A percentile compares a stretch with the other conserved stretches of the same genome.
Conservation (phyloP, 2,888 invertebrate species). For the Thereva unica region DNA sequence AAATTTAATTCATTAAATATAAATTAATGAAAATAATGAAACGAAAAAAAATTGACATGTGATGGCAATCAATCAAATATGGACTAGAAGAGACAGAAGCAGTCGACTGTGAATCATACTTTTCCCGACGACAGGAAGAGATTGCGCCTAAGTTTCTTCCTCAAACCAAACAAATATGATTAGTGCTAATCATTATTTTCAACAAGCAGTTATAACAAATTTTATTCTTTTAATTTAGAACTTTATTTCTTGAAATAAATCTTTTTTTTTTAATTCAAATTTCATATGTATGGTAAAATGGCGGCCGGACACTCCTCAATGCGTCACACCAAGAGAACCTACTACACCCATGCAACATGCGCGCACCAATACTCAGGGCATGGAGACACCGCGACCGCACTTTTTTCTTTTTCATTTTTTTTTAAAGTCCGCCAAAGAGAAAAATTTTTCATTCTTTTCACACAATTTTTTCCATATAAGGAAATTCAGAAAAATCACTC, state of each 20-base stretch:
- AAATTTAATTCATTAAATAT: not conserved
- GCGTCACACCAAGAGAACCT: conserved; percentile 59
- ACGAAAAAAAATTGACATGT: conserved; percentile 24
- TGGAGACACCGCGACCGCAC: conserved; percentile 18
- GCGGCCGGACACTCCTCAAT: conserved; percentile 66
- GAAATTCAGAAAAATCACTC: conserved; percentile 12
- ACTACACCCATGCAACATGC: conserved; percentile 33
- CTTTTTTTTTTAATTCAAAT: not conserved
- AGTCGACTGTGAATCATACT: too few relatives aligned
- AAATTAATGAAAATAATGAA: not conserved
- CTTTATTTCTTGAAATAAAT: too few relatives aligned
- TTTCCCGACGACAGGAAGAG: too few relatives aligned
- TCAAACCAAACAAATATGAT: too few relatives aligned
- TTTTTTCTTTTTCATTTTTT: conserved; percentile 6
- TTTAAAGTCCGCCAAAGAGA: conserved; percentile 27
- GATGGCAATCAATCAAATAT: conserved; percentile 22
- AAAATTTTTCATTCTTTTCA: conserved; percentile 16
- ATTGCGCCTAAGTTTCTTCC: too few relatives aligned
- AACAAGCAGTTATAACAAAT: too few relatives aligned
- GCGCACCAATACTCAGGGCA: conserved; percentile 25
- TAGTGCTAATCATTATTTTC: too few relatives aligned
- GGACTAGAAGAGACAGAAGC: too few relatives aligned
- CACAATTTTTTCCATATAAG: conserved; percentile 23
- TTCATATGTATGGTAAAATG: conserved; percentile 58
- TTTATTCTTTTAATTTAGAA: too few relatives aligned